Evolutionary conservation across 1,140 invertebrate species (phyloP).

Genomic region (Hormaphis cornu): DNA sequence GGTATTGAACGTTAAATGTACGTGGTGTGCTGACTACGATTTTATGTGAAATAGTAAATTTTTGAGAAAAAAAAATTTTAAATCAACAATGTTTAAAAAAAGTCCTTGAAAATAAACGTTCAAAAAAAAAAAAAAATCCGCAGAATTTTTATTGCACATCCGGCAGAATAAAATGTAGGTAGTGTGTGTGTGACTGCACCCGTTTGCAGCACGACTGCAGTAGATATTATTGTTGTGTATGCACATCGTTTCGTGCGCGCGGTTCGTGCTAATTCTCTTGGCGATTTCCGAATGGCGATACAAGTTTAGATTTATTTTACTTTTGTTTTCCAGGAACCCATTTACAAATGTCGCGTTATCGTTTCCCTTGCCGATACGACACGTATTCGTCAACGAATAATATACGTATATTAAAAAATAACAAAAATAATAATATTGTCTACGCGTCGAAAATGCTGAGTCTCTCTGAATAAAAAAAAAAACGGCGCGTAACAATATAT

Average conservation of each 20-base stretch:
- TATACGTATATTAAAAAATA: neutral
- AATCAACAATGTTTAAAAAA: too few relatives aligned
- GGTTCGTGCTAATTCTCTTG: neutral
- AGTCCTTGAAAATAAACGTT: neutral
- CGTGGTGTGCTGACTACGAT: too few relatives aligned
- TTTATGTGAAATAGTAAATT: too few relatives aligned
- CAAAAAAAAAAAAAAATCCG: neutral
- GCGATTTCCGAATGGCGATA: neutral
- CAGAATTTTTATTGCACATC: neutral
- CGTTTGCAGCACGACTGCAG: neutral
- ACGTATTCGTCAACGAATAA: neutral
- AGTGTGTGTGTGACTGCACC: neutral
- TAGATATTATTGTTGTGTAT: neutral
- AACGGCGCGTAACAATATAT: neutral
- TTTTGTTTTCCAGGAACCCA: neutral
- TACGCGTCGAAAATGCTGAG: neutral
- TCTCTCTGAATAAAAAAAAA: neutral
- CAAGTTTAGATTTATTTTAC: neutral
- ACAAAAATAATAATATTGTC: too few relatives aligned
- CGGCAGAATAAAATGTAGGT: neutral
- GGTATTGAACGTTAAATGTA: too few relatives aligned
- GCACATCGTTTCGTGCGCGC: neutral
- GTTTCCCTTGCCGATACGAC: slow-evolving; percentile 14
- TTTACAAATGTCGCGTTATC: neutral
- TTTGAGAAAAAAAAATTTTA: too few relatives aligned